These are phyloP conservation scores for Champsocephalus esox DNA, from an alignment of 2,797 vertebrate species.

Conservation along the genomic window DNA sequence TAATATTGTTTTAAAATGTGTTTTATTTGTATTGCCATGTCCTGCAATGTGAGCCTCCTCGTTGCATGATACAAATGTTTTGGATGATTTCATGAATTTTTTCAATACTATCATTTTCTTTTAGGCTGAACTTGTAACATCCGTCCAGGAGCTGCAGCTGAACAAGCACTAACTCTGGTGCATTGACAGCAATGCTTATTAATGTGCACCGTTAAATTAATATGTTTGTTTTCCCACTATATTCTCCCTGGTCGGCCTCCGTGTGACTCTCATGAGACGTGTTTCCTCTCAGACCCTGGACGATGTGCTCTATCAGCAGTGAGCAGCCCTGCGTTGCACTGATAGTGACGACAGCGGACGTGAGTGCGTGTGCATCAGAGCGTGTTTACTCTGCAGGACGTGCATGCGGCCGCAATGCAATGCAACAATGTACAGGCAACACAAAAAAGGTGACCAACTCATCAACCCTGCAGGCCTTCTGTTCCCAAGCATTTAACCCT, in stretches of 20 bases:
- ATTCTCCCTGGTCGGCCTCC: conserved; percentile 14
- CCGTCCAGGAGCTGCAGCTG: no score
- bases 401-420: conserved; percentile 13
- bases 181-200: no score
- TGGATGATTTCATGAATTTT: no score
- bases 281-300: conserved; percentile 38
- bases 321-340: conserved; percentile 73
- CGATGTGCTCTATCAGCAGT: conserved; percentile 78
- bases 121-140: no score
- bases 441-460: conserved; percentile 23
- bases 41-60: no score
- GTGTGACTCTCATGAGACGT: conserved; percentile 46
- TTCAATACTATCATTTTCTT: no score
- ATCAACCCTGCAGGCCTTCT: background rate
- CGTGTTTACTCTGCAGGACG: conserved; percentile 60
- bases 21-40: no score
- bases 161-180: no score
- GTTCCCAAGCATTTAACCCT: background rate
- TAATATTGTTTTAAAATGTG: no score
- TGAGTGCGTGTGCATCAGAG: conserved; percentile 20
- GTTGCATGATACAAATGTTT: no score
- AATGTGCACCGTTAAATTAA: no score
- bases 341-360: conserved; percentile 77
- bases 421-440: conserved; percentile 23
- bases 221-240: conserved; percentile 22